Base-by-base conservation (phyloP, 2,797 vertebrate species). In the Rousettus madagascariensis region DNA sequence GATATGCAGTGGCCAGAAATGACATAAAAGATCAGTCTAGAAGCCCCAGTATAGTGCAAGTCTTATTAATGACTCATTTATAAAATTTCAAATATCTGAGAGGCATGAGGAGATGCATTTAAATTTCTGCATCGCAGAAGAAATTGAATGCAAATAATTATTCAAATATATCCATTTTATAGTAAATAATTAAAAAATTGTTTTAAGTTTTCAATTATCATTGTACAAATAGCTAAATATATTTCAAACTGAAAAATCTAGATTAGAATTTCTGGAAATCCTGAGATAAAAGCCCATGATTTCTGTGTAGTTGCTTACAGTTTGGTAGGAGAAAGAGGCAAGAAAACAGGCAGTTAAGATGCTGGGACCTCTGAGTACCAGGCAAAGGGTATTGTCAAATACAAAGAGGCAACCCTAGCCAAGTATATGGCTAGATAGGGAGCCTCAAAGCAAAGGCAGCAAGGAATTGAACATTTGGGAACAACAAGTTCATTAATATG, bases 171-270 rank as follows among this genome's bases (percentile, higher is more conserved):
- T 33, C 2, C 2, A 30, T 63, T 90, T 93, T 55, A 51, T 22
- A 84, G 12, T 30, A 43, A 61, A 20, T 28, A 38, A 26, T 71
- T 85, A 51, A 57, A 30, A 68, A 86, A 74, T 61, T 49, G 1
- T 53, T 69, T 85, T 41, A 1, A 53, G 24, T 38, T 86, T 66
- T 51, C 49, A 66, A 49, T 78, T 59, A 46, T 55, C 90, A 15
- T 36, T 78, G 79, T 61, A 82, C 16, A 68, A 36, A 88, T 51
- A 90, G 51, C 30, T 75, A 59, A 86, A 15, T 22, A 17, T 68
- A 51, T 84, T 91, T 78, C n/a, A 87, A 87, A 91, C 22, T 59
- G 28, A 94, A 90, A 77, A 90, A 77, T 82, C 28, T 59, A 41
- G 28, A 90, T 87, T 28, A 63, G 80, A 71, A 82, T 79, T 63